A percentile compares a stretch with the other conserved stretches of the same genome.
Conservation (phyloP, 2,113 vertebrate species). For the Octodon degus region DNA sequence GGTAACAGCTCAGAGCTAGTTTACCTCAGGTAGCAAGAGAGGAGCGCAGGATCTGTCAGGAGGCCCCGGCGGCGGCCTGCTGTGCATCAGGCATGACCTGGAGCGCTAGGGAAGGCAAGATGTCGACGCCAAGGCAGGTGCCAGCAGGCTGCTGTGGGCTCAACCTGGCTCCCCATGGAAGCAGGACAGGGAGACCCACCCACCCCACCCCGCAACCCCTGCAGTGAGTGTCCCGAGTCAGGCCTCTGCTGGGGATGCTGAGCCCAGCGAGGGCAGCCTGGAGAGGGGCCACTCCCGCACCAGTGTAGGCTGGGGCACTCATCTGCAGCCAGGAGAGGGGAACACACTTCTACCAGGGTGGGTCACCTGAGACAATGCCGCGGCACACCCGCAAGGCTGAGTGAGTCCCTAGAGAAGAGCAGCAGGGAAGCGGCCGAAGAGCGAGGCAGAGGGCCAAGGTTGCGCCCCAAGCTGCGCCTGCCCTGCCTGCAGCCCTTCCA, state of each 20-base stretch:
- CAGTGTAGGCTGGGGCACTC: fast-evolving
- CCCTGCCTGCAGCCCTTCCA: fast-evolving
- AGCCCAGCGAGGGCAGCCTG: neutral
- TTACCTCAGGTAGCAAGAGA: conserved; percentile 8
- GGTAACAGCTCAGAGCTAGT: neutral
- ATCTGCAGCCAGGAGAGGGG: fast-evolving
- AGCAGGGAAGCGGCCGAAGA: fast-evolving
- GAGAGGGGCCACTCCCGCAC: neutral
- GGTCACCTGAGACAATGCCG: neutral
- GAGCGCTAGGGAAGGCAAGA: fast-evolving
- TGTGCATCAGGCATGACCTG: fast-evolving
- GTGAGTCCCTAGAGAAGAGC: neutral
- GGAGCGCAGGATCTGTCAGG: neutral
- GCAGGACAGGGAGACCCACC: neutral
- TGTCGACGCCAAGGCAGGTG: fast-evolving
- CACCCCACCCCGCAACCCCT: neutral
- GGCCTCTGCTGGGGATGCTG: fast-evolving
- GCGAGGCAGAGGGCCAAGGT: fast-evolving
- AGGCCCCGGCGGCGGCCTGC: neutral
- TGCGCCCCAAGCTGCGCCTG: fast-evolving
- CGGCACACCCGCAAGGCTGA: too few relatives aligned
- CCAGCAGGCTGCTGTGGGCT: fast-evolving
- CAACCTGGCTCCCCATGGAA: fast-evolving
- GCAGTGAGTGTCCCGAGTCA: fast-evolving
- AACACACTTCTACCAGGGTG: fast-evolving